phyloP scores from a whole-genome alignment of 30 jellyfish, hydroid and myxozoan species.

The Aurelia coerulea region DNA sequence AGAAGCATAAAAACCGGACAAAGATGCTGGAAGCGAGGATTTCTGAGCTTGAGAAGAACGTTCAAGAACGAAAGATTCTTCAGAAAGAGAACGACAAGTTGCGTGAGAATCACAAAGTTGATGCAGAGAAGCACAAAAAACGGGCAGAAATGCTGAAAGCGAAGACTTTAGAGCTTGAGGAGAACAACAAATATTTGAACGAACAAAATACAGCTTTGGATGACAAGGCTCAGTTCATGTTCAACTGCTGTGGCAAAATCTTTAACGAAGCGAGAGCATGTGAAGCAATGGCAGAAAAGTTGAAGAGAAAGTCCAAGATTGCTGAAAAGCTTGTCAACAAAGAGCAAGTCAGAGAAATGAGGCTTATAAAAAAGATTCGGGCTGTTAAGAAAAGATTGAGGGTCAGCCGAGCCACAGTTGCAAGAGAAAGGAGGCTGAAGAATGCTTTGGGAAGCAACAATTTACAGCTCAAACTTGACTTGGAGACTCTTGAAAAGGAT shows the following conservation, averaged over 20 bases:
- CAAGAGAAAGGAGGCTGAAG: background rate
- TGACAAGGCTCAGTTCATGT: conserved; percentile 1
- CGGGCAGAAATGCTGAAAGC: too few species aligned
- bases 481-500: background rate
- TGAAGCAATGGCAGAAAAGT: background rate
- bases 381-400: background rate
- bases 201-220: background rate
- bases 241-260: background rate
- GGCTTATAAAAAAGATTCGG: background rate
- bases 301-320: background rate
- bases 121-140: too few species aligned
- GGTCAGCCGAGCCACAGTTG: background rate
- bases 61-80: too few species aligned
- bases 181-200: background rate
- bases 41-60: too few species aligned
- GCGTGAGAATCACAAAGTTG: too few species aligned
- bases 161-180: too few species aligned
- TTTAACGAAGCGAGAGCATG: background rate
- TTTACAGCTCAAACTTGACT: background rate
- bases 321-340: background rate
- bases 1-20: too few species aligned
- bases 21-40: too few species aligned
- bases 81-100: too few species aligned
- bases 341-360: background rate
- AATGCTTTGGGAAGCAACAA: conserved; percentile 1